phyloP scores from a whole-genome alignment of 2,888 invertebrate species.

The Harpalus rufipes region DNA sequence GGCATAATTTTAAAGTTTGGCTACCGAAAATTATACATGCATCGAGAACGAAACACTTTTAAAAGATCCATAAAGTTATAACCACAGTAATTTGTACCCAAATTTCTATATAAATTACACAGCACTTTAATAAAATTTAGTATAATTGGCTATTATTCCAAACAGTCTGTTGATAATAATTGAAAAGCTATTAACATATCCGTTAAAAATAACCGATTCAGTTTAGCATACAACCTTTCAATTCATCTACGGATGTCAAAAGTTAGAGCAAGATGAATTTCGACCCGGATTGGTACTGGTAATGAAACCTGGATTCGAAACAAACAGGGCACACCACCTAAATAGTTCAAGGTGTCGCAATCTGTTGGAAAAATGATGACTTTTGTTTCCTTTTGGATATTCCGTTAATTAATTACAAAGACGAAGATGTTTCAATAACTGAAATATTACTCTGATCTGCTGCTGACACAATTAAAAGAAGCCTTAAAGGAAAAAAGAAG shows the following conservation, averaged over 20 bases:
- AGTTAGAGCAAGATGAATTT: not conserved
- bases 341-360: too few relatives aligned
- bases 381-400: too few relatives aligned
- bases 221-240: slow-evolving; percentile 10
- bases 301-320: too few relatives aligned
- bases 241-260: not conserved
- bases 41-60: slow-evolving; percentile 6
- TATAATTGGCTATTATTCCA: not conserved
- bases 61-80: not conserved
- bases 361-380: too few relatives aligned
- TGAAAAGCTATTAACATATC: slow-evolving; percentile 4
- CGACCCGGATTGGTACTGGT: too few relatives aligned
- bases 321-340: too few relatives aligned
- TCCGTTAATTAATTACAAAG: too few relatives aligned
- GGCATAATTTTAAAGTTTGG: slow-evolving; percentile 12
- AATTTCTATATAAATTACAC: slow-evolving; percentile 12
- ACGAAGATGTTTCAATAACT: too few relatives aligned
- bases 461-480: too few relatives aligned
- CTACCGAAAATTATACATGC: slow-evolving; percentile 13
- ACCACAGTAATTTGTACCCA: slow-evolving; percentile 3
- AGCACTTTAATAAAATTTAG: not conserved
- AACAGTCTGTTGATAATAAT: not conserved
- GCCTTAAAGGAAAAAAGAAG: too few relatives aligned
- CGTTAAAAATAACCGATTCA: slow-evolving; percentile 1
- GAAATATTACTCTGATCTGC: too few relatives aligned